A percentile compares a stretch with the other conserved stretches of the same genome.
Evolutionary conservation across 2,113 vertebrate species (phyloP).

Genomic region (Marmota flaviventris): DNA sequence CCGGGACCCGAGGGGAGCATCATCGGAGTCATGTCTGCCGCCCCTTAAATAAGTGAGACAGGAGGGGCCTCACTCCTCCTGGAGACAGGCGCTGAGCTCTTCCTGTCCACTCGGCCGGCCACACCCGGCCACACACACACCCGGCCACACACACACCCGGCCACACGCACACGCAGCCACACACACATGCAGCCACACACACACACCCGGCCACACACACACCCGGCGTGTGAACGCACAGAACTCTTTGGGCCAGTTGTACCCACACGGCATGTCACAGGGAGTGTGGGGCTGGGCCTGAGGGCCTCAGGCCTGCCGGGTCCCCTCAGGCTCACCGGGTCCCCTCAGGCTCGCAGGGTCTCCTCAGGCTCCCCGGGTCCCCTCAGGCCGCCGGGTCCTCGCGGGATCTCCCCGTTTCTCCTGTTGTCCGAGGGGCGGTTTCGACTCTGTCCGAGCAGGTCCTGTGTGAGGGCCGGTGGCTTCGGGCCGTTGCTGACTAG

Average conservation of each 20-base stretch:
- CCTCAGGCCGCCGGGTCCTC: too few relatives aligned
- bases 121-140: neutral
- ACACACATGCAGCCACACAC: too few relatives aligned
- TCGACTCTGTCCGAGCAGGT: rapidly evolving
- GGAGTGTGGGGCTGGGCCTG: too few relatives aligned
- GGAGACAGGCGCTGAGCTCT: neutral
- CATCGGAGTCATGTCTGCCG: too few relatives aligned
- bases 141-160: neutral
- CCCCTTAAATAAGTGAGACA: neutral
- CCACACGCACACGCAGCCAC: neutral
- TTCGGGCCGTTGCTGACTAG: neutral
- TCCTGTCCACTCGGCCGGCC: too few relatives aligned
- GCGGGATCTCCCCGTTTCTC: too few relatives aligned
- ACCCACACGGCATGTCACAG: too few relatives aligned
- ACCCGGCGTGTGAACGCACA: rapidly evolving
- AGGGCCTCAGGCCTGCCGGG: neutral
- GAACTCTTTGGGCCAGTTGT: too few relatives aligned
- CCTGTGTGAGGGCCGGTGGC: rapidly evolving
- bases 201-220: neutral
- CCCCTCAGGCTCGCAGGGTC: too few relatives aligned
- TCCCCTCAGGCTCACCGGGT: neutral
- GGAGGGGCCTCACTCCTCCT: neutral
- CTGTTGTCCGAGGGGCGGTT: too few relatives aligned
- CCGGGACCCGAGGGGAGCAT: too few relatives aligned
- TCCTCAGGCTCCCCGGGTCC: too few relatives aligned